A percentile compares a stretch with the other conserved stretches of the same genome.
Evolutionary conservation across 1,140 invertebrate genomes (phyloP).

Genomic region (Drosophila setifemur): DNA sequence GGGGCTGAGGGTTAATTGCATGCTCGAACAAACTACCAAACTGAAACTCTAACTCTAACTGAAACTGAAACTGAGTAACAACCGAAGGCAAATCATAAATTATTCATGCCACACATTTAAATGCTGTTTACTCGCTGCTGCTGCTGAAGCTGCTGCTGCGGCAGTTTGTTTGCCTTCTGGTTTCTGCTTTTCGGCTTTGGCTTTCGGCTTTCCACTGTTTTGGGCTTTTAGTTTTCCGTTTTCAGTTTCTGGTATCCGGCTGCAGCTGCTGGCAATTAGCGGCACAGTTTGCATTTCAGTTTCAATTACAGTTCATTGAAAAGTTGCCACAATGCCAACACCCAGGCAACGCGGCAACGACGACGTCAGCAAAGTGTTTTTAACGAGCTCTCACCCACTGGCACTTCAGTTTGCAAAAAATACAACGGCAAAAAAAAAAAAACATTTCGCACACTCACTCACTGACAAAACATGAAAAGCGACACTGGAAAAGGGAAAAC

Average conservation of each 20-base stretch:
- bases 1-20: conserved; percentile 21
- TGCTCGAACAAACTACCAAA: conserved; percentile 36
- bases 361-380: conserved; percentile 75
- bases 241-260: conserved; percentile 11
- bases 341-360: conserved; percentile 41
- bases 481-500: conserved; percentile 49
- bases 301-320: conserved; percentile 79
- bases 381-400: conserved; percentile 61
- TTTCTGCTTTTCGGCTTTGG: conserved; percentile 7
- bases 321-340: conserved; percentile 73
- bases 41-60: conserved; percentile 9
- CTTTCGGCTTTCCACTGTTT: conserved; percentile 7
- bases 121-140: conserved; percentile 51
- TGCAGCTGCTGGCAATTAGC: conserved; percentile 69
- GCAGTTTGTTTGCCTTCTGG: conserved; percentile 35
- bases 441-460: not conserved
- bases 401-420: not conserved
- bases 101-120: conserved; percentile 70
- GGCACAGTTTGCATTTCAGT: conserved; percentile 65
- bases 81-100: conserved; percentile 67
- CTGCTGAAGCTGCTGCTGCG: conserved; percentile 6
- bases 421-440: not conserved
- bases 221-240: not conserved
- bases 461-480: conserved; percentile 44
- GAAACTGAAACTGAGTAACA: conserved; percentile 19